Evolutionary conservation across 1,140 invertebrate genomes (phyloP).

Genomic region (Zaprionus capensis): DNA sequence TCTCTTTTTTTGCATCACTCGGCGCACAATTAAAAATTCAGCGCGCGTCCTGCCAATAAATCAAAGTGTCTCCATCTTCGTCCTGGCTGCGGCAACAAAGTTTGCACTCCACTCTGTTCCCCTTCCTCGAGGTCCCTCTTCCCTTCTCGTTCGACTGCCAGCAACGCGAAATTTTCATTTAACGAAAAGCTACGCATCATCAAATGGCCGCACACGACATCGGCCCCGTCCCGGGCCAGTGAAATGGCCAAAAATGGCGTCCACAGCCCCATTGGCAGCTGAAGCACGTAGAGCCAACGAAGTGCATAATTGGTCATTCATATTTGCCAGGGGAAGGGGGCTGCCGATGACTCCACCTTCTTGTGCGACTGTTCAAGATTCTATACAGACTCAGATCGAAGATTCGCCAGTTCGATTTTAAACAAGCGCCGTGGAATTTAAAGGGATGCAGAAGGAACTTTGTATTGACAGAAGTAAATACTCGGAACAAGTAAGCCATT

Average conservation of each 20-base stretch:
- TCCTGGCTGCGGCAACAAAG: slow-evolving; percentile 57
- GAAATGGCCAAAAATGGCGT: slow-evolving; percentile 38
- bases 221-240: slow-evolving; percentile 23
- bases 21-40: slow-evolving; percentile 73
- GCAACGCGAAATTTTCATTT: slow-evolving; percentile 78
- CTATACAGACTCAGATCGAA: not conserved
- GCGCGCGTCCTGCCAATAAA: slow-evolving; percentile 76
- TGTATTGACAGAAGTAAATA: not conserved
- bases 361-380: slow-evolving; percentile 10
- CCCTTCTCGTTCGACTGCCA: slow-evolving; percentile 23
- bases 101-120: slow-evolving; percentile 34
- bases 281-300: slow-evolving; percentile 75
- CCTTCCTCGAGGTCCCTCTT: not conserved
- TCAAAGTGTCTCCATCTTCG: slow-evolving; percentile 73
- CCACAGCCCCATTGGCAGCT: slow-evolving; percentile 61
- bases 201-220: slow-evolving; percentile 70
- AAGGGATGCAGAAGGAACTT: not conserved
- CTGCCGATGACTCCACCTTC: slow-evolving; percentile 6
- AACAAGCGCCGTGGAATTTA: not conserved
- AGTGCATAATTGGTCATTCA: slow-evolving; percentile 81
- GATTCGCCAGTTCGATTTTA: slow-evolving; percentile 6
- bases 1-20: slow-evolving; percentile 5
- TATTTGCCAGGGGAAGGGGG: slow-evolving; percentile 51
- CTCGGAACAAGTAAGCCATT: not conserved
- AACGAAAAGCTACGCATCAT: slow-evolving; percentile 83